Evolutionary conservation across 2,113 vertebrate species (phyloP), one percentile per base, ranked within the genome.

Genomic region (Pongo abelii): DNA sequence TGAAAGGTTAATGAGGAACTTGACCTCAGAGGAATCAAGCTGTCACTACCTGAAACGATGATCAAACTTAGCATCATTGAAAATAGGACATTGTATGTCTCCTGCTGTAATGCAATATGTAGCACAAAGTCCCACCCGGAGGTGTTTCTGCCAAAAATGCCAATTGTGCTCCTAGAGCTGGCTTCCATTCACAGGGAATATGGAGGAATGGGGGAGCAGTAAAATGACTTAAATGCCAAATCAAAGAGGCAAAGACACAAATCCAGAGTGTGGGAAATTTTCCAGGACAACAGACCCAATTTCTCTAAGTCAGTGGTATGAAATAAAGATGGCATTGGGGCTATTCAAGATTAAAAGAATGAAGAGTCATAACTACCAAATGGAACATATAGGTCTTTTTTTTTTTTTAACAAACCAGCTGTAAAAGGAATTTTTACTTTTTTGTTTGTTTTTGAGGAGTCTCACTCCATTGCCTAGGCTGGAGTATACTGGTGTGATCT

Each of bases 381-480:
- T 52, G 27, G 17, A 40, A 81, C 2, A 8, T 16, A 40, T 12
- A 43, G 18, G 43, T 43, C n/a, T 70, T 70, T n/a, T 32, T 81
- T 59, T 59, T 91, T 95, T 96, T 78, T 93, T 22, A 94, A 52
- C 89, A 94, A 93, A 86, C 6, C 23, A 32, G 1, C 30, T 70
- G 3, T 18, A 75, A 67, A 91, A 84, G 30, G 52, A 55, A 55
- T 64, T 64, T 64, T 64, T 6, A 13, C 12, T 6, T 64, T 64
- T 64, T 64, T 64, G 27, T 64, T 64, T 64, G 61, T 64, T 64
- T 64, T 64, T 14, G 27, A 64, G 12, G 27, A 32, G 12, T 64
- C 27, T 64, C 27, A 13, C 13, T 64, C 61, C 32, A 27, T 64
- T 64, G 61, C 27, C 30, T 32, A 64, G 12, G 61, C 61, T 64